These are phyloP conservation scores for Synergus umbraculus DNA, from an alignment of 2,888 invertebrate genomes.

Conservation along the genomic window DNA sequence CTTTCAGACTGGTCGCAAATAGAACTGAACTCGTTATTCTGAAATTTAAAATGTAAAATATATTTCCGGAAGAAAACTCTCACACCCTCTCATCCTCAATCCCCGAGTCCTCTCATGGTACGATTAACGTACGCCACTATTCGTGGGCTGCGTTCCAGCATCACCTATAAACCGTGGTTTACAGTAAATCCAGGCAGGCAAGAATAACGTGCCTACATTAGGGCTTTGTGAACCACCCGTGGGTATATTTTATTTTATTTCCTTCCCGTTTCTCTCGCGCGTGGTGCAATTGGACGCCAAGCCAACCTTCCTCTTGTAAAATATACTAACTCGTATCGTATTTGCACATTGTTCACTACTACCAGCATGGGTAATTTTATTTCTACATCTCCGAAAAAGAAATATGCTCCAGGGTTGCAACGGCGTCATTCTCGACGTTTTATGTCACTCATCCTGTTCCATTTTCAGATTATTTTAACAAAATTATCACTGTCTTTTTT, in stretches of 20 bases:
- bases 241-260: slow-evolving; percentile 52
- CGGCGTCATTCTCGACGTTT: background rate
- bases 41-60: slow-evolving; percentile 42
- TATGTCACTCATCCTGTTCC: slow-evolving; percentile 28
- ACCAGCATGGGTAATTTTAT: slow-evolving; percentile 53
- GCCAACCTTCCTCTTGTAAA: slow-evolving; percentile 50
- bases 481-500: background rate
- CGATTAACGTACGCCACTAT: slow-evolving; percentile 55
- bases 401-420: slow-evolving; percentile 13
- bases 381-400: slow-evolving; percentile 58
- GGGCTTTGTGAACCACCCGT: slow-evolving; percentile 49
- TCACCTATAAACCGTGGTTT: slow-evolving; percentile 60
- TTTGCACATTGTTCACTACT: slow-evolving; percentile 47
- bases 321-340: slow-evolving; percentile 60
- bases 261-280: slow-evolving; percentile 3
- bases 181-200: slow-evolving; percentile 55
- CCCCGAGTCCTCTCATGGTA: slow-evolving; percentile 44
- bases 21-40: slow-evolving; percentile 45
- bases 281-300: slow-evolving; percentile 5
- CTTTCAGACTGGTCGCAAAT: background rate
- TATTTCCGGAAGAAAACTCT: slow-evolving; percentile 53
- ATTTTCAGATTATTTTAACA: background rate
- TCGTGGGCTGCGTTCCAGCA: slow-evolving; percentile 57
- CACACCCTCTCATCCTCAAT: slow-evolving; percentile 36
- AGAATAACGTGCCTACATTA: slow-evolving; percentile 50